Conservation (phyloP, 2,113 vertebrate genomes). For the Zeus faber region DNA sequence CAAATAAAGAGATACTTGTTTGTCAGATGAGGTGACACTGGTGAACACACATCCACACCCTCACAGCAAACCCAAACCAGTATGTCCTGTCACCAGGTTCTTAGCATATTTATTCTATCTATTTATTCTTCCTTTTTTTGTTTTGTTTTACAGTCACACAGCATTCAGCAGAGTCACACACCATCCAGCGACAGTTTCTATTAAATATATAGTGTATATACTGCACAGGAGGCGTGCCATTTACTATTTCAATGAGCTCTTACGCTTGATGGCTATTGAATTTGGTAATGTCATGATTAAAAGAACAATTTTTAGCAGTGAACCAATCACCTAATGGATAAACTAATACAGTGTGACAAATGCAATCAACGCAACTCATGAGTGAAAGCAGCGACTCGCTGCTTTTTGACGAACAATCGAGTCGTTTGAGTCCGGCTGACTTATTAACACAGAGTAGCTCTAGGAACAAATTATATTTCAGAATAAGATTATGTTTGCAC, state of each 20-base stretch:
- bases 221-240: no score
- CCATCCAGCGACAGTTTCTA: background rate
- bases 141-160: background rate
- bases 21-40: constrained; percentile 25
- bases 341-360: constrained; percentile 51
- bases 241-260: constrained; percentile 35
- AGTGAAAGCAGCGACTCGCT: no score
- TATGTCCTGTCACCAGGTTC: constrained; percentile 52
- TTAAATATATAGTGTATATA: constrained; percentile 3
- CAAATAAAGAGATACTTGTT: constrained; percentile 42
- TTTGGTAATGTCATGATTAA: constrained; percentile 62
- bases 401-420: no score
- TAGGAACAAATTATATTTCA: no score
- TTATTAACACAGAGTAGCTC: no score
- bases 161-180: constrained; percentile 22
- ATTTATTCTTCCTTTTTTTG: no score
- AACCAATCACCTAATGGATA: constrained; percentile 62
- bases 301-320: constrained; percentile 37
- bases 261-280: constrained; percentile 56
- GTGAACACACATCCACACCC: constrained; percentile 53
- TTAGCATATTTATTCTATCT: constrained; percentile 4
- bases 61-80: constrained; percentile 66
- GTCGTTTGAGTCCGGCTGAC: no score
- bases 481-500: no score
- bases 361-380: constrained; percentile 41